Conservation (phyloP, 2,888 invertebrate species). For the Napeogenes inachia region DNA sequence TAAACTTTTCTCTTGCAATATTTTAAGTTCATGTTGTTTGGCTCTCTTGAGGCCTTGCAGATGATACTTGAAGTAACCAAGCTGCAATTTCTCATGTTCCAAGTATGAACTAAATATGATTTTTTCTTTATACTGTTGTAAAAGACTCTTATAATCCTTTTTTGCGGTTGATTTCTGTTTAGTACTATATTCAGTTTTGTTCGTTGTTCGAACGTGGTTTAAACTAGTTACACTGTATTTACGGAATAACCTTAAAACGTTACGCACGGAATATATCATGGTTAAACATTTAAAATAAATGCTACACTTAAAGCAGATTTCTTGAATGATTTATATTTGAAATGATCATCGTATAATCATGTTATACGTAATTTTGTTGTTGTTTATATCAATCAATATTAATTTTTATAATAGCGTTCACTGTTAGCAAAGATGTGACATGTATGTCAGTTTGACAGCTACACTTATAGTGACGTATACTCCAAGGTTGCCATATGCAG, state of each 20-base stretch:
- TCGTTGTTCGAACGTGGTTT: constrained; percentile 39
- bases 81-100: constrained; percentile 57
- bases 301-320: too few relatives aligned
- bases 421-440: too few relatives aligned
- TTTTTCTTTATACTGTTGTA: constrained; percentile 57
- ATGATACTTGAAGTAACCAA: constrained; percentile 58
- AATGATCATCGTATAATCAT: too few relatives aligned
- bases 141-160: constrained; percentile 46
- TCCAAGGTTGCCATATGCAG: too few relatives aligned
- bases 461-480: too few relatives aligned
- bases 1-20: constrained; percentile 43
- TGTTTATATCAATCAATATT: too few relatives aligned
- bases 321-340: too few relatives aligned
- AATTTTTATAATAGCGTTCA: too few relatives aligned
- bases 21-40: constrained; percentile 38
- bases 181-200: constrained; percentile 26
- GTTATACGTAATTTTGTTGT: too few relatives aligned
- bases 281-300: constrained; percentile 13
- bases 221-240: constrained; percentile 43
- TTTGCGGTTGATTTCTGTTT: constrained; percentile 19
- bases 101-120: constrained; percentile 65
- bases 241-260: constrained; percentile 66
- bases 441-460: too few relatives aligned
- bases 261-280: constrained; percentile 52
- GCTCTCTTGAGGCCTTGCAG: constrained; percentile 51